phyloP scores from a whole-genome alignment of 2,797 vertebrate genomes.

The Xerus rutilus region DNA sequence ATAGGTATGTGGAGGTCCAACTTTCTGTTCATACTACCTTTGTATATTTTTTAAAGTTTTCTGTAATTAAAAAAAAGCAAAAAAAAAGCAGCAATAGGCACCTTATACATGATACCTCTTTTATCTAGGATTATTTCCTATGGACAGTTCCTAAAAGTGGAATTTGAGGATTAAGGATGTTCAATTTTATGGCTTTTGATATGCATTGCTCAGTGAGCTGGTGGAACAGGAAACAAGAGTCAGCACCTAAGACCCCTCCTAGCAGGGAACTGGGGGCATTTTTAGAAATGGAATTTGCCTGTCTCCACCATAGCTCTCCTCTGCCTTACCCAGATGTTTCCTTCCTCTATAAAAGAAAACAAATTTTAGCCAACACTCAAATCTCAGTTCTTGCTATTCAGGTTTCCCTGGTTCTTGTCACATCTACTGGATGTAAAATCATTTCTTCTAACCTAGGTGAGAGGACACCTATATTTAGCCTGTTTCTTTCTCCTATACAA shows the following conservation, averaged over 20 bases:
- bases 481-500: neutral
- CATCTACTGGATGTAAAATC: neutral
- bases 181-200: neutral
- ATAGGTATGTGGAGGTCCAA: accelerated
- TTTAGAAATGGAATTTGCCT: too few species aligned
- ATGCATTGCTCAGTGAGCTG: neutral
- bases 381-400: neutral
- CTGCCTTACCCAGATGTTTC: too few species aligned
- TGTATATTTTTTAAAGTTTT: neutral
- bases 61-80: neutral
- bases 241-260: accelerated
- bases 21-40: neutral
- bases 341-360: neutral
- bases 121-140: neutral
- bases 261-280: neutral
- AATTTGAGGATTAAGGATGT: neutral
- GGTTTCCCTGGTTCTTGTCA: neutral
- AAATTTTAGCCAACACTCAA: neutral
- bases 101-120: neutral
- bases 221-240: neutral
- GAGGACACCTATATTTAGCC: too few species aligned
- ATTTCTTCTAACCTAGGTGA: neutral
- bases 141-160: neutral
- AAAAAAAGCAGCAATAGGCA: neutral
- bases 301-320: neutral